Evolutionary conservation across 1,140 invertebrate genomes (phyloP), one percentile per base, ranked within the genome.

Genomic region (Tetramorium alpestre): DNA sequence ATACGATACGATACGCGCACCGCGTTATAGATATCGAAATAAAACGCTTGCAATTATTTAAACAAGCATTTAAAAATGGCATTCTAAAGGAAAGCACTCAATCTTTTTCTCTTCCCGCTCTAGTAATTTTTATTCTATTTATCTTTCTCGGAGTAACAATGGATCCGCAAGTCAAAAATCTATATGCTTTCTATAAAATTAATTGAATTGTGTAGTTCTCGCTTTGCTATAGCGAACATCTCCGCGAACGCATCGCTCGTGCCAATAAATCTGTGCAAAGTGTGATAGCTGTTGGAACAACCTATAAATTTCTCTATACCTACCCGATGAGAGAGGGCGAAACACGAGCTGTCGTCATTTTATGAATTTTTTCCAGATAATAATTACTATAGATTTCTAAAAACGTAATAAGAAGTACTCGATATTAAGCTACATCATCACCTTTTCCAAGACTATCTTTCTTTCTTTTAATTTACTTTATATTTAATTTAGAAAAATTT

Each of bases 271-370:
- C 72, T 90, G n/a, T 54, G 69, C 72, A 28, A 65, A 86, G 75
- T 60, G 89, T 60, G 89, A 89, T 90, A 87, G 70, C 88, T 90
- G 76, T 70, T 85, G 89, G 85, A 89, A 75, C 72, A 87, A 77
- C 76, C 88, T 90, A 90, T 90, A 90, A 90, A 90, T 90, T 90
- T 90, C 85, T 70, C 88, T 87, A 72, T 67, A 82, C 62, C 88
- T 70, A 69, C 56, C 67, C 76, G 88, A 81, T 87, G 88, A 90
- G 85, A 82, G 77, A 54, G 69, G 28, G 16, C n/a, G 47, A 75
- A 58, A 49, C 22, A 44, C 25, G 54, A 62, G 72, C 51, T 73
- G 82, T 85, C 51, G 73, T n/a, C 41, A 69, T 16, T 70, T 22
- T 41, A 56, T 33, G 64, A 22, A 28, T 69, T 13, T 65, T 44